Conservation (phyloP, 2,113 vertebrate species). For the Podocnemis expansa region DNA sequence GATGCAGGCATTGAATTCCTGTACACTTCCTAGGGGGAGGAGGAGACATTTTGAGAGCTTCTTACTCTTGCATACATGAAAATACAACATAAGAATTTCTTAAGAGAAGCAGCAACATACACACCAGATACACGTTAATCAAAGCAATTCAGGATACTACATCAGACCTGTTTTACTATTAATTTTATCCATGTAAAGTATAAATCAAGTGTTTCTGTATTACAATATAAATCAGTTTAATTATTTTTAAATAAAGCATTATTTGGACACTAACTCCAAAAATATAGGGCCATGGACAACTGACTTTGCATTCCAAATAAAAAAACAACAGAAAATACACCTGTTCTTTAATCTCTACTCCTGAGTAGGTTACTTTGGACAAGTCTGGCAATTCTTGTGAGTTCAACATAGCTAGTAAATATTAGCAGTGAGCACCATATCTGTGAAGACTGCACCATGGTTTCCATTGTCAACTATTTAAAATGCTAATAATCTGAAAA, state of each 20-base stretch:
- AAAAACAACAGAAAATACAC: neutral
- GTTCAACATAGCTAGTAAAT: neutral
- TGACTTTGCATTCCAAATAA: neutral
- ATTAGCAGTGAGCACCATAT: neutral
- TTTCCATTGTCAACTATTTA: neutral
- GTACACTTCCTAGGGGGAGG: constrained; percentile 89
- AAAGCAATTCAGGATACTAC: neutral
- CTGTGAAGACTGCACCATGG: neutral
- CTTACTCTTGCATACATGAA: neutral
- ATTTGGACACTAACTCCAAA: neutral
- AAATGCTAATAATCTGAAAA: neutral
- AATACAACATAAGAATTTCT: neutral
- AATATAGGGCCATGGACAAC: neutral
- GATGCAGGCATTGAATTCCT: constrained; percentile 99
- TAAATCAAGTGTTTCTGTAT: neutral
- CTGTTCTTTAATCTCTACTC: neutral
- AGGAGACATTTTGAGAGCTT: neutral
- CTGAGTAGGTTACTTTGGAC: neutral
- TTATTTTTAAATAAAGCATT: neutral
- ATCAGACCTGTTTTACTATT: neutral
- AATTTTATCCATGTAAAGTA: neutral
- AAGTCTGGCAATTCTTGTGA: neutral
- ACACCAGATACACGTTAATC: neutral
- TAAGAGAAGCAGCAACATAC: neutral
- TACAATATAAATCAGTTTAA: neutral